phyloP scores from a whole-genome alignment of 2,113 vertebrate species.

The Egretta garzetta region DNA sequence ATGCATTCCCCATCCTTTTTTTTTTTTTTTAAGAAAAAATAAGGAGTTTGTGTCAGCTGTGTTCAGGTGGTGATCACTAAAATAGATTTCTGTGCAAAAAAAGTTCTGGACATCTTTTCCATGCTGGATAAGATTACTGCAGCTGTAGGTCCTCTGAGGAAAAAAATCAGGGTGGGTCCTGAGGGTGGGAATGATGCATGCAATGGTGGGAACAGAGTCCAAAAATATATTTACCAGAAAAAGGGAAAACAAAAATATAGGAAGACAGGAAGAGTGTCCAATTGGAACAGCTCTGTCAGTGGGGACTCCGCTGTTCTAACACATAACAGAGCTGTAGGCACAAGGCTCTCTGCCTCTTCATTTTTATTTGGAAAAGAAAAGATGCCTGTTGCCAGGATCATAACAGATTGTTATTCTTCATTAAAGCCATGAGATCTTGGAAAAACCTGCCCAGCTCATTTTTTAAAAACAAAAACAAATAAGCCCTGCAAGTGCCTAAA shows the following conservation, averaged over 20 bases:
- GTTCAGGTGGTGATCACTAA: neutral
- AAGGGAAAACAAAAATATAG: neutral
- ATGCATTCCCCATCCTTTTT: neutral
- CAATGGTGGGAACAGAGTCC: neutral
- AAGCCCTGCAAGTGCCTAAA: neutral
- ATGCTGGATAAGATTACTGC: neutral
- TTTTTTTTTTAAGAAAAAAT: neutral
- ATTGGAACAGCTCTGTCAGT: neutral
- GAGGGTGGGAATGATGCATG: neutral
- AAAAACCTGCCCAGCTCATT: conserved; percentile 47
- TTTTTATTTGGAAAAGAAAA: conserved; percentile 52
- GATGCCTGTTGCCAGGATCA: conserved; percentile 29
- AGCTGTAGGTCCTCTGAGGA: neutral
- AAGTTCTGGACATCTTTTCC: neutral
- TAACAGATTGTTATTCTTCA: conserved; percentile 55
- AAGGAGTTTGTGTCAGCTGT: neutral
- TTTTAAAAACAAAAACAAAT: conserved; percentile 55
- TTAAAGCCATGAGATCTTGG: conserved; percentile 41
- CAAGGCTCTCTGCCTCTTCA: neutral
- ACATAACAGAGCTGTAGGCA: neutral
- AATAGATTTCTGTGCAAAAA: neutral
- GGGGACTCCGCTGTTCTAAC: neutral
- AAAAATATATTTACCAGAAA: neutral
- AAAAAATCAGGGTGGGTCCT: neutral
- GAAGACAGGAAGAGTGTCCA: neutral